phyloP scores from a whole-genome alignment of 2,888 invertebrate genomes.

The Drosophila multiciliata region DNA sequence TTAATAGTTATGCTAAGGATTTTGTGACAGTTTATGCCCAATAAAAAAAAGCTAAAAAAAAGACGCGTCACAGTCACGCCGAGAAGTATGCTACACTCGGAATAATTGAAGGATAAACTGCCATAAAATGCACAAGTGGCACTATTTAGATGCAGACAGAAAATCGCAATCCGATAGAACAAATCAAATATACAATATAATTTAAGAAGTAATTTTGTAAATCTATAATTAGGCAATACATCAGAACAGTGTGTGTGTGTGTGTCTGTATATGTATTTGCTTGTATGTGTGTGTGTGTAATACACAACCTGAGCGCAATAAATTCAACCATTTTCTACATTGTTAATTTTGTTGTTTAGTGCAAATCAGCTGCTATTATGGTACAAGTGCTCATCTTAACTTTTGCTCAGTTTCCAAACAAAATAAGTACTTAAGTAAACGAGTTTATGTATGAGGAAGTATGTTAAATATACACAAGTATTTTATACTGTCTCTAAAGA shows the following conservation, averaged over 20 bases:
- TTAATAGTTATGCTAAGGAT: constrained; percentile 18
- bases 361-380: constrained; percentile 76
- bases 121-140: constrained; percentile 28
- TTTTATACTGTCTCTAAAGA: constrained; percentile 63
- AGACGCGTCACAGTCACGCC: constrained; percentile 6
- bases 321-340: constrained; percentile 67
- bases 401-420: constrained; percentile 54
- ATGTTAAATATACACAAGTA: constrained; percentile 51
- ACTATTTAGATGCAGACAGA: constrained; percentile 40
- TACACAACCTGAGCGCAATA: constrained; percentile 76
- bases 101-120: constrained; percentile 21
- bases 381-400: constrained; percentile 80
- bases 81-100: constrained; percentile 41
- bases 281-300: constrained; percentile 42
- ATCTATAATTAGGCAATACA: constrained; percentile 76
- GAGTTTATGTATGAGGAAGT: constrained; percentile 37
- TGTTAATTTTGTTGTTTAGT: constrained; percentile 43
- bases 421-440: constrained; percentile 38
- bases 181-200: constrained; percentile 23
- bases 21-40: neutral
- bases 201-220: constrained; percentile 26
- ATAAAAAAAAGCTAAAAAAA: neutral
- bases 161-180: constrained; percentile 43
- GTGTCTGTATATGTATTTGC: constrained; percentile 23
- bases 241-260: constrained; percentile 22